Evolutionary conservation across 2,797 vertebrate species (phyloP).

Genomic region (Alca torda): DNA sequence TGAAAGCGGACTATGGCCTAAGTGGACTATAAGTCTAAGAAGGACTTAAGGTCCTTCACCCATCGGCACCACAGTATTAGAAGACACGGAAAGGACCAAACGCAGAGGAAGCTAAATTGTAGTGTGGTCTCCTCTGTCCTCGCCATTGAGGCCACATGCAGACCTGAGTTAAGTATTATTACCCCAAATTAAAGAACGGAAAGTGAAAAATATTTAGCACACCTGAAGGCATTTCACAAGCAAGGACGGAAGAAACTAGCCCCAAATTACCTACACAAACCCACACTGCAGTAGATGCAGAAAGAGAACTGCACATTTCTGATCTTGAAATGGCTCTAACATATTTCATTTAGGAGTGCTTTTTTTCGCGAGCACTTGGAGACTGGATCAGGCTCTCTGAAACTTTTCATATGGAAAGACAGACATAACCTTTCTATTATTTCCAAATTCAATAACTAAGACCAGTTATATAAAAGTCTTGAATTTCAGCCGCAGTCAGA

Average conservation of each 20-base stretch:
- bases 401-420: not conserved
- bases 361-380: not conserved
- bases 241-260: not conserved
- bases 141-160: not conserved
- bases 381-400: not conserved
- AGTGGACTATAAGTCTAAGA: not conserved
- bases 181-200: not conserved
- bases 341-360: not conserved
- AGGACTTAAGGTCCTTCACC: not conserved
- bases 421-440: not conserved
- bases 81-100: not conserved
- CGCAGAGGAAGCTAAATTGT: not conserved
- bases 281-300: accelerated
- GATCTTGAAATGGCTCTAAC: not conserved
- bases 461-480: not conserved
- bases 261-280: not conserved
- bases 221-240: not conserved
- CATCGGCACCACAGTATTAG: not conserved
- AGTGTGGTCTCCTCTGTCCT: not conserved
- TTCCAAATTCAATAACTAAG: not conserved
- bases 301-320: not conserved
- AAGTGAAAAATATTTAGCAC: not conserved
- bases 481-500: not conserved
- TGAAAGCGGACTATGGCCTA: not conserved
- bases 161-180: not conserved